Conservation (phyloP, 2,888 invertebrate species). For the Cantharis rufa region DNA sequence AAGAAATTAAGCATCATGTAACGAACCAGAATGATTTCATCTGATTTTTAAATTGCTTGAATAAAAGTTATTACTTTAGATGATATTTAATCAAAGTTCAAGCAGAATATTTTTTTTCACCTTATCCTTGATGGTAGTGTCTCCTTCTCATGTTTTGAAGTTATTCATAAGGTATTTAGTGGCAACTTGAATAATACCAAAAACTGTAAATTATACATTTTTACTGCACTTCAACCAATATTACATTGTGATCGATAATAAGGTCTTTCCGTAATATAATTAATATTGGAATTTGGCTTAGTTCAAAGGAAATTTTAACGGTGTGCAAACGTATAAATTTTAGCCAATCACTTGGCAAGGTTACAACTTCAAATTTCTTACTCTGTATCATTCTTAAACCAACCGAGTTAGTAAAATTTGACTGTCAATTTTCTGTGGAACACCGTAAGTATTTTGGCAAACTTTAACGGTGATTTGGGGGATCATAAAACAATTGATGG, state of each 20-base stretch:
- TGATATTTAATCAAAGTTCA: background rate
- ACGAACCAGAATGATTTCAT: background rate
- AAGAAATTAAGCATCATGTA: background rate
- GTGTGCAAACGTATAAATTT: background rate
- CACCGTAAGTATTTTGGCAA: background rate
- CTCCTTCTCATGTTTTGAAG: background rate
- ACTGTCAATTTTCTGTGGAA: background rate
- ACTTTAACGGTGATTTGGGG: background rate
- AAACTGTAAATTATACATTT: background rate
- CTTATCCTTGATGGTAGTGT: background rate
- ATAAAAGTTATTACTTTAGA: background rate
- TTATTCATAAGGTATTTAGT: background rate
- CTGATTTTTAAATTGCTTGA: background rate
- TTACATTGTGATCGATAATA: background rate
- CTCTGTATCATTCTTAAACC: background rate
- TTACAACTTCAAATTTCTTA: background rate
- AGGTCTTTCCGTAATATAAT: background rate
- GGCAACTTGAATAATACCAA: background rate
- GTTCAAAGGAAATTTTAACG: background rate
- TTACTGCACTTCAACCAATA: background rate
- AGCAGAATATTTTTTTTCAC: background rate
- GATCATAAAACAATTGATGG: background rate
- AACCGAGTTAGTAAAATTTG: background rate
- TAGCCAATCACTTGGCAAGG: background rate
- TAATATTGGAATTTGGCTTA: background rate